A percentile compares a stretch with the other conserved stretches of the same genome.
These are phyloP conservation scores for Chrysocyon brachyurus DNA, from an alignment of 2,797 vertebrate species.

Conservation along the genomic window DNA sequence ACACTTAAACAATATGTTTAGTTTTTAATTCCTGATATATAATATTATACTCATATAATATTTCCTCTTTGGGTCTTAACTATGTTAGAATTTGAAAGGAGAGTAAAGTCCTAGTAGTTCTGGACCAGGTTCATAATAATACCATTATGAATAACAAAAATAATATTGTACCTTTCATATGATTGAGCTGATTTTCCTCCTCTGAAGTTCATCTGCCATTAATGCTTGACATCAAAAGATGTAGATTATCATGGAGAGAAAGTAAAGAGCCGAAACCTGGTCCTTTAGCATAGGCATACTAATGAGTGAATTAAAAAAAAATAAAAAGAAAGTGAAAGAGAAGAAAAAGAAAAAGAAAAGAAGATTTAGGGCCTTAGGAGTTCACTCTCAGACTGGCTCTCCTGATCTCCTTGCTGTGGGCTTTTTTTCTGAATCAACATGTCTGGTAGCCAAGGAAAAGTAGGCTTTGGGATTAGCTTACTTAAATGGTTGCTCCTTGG, in stretches of 20 bases:
- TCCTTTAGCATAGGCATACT: neutral
- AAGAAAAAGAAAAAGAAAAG: neutral
- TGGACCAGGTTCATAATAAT: neutral
- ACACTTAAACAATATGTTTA: neutral
- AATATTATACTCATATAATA: neutral
- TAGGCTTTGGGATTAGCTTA: neutral
- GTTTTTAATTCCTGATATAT: neutral
- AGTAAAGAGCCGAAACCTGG: neutral
- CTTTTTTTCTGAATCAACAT: neutral
- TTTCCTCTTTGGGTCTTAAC: neutral
- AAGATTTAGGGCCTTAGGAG: neutral
- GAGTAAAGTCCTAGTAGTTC: neutral
- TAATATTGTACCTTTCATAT: neutral
- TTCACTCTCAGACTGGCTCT: neutral
- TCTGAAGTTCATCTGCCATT: neutral
- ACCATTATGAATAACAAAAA: neutral
- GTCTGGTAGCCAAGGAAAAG: neutral
- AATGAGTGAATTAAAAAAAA: neutral
- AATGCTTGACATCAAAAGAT: neutral
- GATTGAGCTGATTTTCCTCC: neutral
- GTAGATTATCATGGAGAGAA: neutral
- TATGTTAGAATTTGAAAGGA: neutral
- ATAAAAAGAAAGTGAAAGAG: too few relatives aligned
- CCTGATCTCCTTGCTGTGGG: accelerated
- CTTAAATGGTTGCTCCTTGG: neutral